A percentile compares a stretch with the other conserved stretches of the same genome.
Conservation (phyloP, 2,888 invertebrate species). For the Lampropteryx suffumata region DNA sequence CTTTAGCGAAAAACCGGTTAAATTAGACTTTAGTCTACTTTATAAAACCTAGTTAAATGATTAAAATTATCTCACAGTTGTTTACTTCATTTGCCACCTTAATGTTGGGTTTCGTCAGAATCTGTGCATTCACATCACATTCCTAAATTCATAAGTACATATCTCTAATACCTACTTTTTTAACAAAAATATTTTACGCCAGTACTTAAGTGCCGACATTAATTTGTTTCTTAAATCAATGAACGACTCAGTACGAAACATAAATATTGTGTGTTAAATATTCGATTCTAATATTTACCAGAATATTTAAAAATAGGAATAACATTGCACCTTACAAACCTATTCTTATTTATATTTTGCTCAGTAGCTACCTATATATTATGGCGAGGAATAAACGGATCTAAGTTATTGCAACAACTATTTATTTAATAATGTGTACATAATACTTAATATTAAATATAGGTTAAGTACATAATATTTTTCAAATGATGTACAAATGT, state of each 20-base stretch:
- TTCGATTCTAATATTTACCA: not conserved
- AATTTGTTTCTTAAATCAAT: too few species aligned
- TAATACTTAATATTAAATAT: slow-evolving; percentile 55
- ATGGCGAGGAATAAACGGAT: slow-evolving; percentile 56
- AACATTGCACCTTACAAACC: not conserved
- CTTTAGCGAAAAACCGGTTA: slow-evolving; percentile 4
- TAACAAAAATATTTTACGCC: too few species aligned
- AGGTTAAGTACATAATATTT: slow-evolving; percentile 69
- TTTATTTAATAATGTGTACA: slow-evolving; percentile 77
- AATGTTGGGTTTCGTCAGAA: too few species aligned
- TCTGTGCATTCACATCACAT: too few species aligned
- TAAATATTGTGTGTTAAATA: not conserved
- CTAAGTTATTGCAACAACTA: slow-evolving; percentile 67
- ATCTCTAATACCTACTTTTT: too few species aligned
- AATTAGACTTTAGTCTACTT: slow-evolving; percentile 14
- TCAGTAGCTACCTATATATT: slow-evolving; percentile 26
- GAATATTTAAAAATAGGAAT: not conserved
- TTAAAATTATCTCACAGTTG: not conserved
- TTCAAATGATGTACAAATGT: slow-evolving; percentile 76
- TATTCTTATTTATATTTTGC: slow-evolving; percentile 2
- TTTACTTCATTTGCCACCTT: too few species aligned
- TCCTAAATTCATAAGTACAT: too few species aligned
- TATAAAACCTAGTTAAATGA: slow-evolving; percentile 9
- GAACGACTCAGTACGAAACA: too few species aligned
- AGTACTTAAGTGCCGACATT: too few species aligned